These are phyloP conservation scores for Cryptocephalus primarius DNA, from an alignment of 2,888 invertebrate species.

Conservation along the genomic window DNA sequence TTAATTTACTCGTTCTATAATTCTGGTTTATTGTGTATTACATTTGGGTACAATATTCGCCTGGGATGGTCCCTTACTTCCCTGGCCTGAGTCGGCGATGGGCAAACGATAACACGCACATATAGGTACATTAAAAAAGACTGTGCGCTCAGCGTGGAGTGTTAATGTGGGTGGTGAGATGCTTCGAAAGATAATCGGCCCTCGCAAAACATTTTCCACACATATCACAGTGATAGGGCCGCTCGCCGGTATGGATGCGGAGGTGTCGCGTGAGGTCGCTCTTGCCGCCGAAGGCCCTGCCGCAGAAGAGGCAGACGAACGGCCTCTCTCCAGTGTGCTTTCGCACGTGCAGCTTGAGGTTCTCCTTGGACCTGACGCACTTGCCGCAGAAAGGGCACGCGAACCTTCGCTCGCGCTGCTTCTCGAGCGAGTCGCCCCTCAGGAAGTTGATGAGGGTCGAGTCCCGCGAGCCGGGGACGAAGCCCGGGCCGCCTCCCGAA, in stretches of 20 bases:
- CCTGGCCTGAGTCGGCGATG: background rate
- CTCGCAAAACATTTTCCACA: slow-evolving; percentile 87
- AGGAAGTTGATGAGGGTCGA: slow-evolving; percentile 52
- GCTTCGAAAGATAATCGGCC: slow-evolving; percentile 83
- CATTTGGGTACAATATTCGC: no score
- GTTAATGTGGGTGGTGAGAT: slow-evolving; percentile 83
- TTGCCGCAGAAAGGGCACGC: slow-evolving; percentile 85
- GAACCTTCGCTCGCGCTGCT: slow-evolving; percentile 64
- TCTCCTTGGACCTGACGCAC: slow-evolving; percentile 81
- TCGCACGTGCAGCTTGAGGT: slow-evolving; percentile 75
- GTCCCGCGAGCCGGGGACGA: slow-evolving; percentile 3
- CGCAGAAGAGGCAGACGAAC: slow-evolving; percentile 85
- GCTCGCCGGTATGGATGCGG: slow-evolving; percentile 79
- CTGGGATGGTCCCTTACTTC: no score
- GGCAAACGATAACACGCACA: background rate
- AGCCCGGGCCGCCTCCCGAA: background rate
- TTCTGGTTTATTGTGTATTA: no score
- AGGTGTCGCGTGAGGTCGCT: slow-evolving; percentile 78
- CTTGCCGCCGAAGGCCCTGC: slow-evolving; percentile 79
- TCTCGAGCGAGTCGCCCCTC: slow-evolving; percentile 48
- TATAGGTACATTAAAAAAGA: background rate
- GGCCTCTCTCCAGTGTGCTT: slow-evolving; percentile 83
- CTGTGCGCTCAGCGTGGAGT: slow-evolving; percentile 43
- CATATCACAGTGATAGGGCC: slow-evolving; percentile 85
- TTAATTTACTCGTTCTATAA: no score